These are phyloP conservation scores for Eubasilissa splendida DNA, from an alignment of 2,888 invertebrate genomes.

Conservation along the genomic window DNA sequence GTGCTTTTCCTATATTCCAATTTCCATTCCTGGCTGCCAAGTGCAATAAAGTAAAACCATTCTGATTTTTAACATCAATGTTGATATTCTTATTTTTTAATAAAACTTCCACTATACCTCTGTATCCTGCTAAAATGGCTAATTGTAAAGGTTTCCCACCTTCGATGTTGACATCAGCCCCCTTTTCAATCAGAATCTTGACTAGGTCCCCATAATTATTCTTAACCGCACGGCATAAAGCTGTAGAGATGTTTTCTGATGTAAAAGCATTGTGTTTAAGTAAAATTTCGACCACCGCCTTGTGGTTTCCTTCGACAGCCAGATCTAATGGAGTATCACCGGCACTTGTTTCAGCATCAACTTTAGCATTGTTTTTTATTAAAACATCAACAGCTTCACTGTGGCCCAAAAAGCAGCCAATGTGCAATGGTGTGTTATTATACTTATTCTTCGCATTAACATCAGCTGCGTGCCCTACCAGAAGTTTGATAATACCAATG, in stretches of 20 bases:
- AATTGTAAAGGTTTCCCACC: not conserved
- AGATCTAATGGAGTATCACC: not conserved
- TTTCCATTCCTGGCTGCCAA: not conserved
- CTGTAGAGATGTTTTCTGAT: not conserved
- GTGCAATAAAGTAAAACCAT: conserved; percentile 21
- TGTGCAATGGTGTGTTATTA: not conserved
- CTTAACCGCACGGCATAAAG: not conserved
- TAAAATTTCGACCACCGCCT: not conserved
- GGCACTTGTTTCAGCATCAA: not conserved
- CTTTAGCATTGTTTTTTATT: not conserved
- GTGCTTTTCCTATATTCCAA: conserved; percentile 28
- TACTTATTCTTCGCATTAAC: not conserved
- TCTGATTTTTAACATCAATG: not conserved
- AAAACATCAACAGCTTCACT: not conserved
- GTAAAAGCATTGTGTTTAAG: not conserved
- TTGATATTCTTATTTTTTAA: conserved; percentile 23
- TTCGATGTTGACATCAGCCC: conserved; percentile 2
- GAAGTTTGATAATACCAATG: not conserved
- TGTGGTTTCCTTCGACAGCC: conserved; percentile 9
- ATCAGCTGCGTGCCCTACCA: conserved; percentile 10
- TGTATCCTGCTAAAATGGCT: not conserved
- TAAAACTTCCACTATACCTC: not conserved
- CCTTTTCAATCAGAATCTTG: not conserved
- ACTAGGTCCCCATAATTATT: not conserved
- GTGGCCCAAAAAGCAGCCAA: not conserved